phyloP scores from a whole-genome alignment of 1,140 invertebrate species.

The Rhizoglyphus robini region DNA sequence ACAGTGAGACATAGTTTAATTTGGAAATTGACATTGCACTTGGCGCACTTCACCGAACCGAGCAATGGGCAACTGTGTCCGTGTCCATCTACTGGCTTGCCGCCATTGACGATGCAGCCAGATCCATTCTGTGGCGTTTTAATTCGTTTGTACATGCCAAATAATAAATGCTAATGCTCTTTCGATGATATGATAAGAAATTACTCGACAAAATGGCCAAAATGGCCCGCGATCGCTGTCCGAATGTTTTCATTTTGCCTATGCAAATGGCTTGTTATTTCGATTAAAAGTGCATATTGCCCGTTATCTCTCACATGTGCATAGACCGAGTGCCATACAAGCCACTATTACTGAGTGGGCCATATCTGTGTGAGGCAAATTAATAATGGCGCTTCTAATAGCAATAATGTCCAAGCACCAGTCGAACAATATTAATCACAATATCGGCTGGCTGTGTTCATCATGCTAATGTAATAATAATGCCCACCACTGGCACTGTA shows the following conservation, averaged over 20 bases:
- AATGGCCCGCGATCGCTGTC: background rate
- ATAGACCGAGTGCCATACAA: background rate
- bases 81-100: background rate
- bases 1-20: background rate
- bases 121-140: background rate
- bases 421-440: constrained; percentile 10
- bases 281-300: background rate
- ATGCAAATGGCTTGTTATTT: constrained; percentile 12
- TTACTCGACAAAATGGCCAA: background rate
- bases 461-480: constrained; percentile 4
- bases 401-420: constrained; percentile 2
- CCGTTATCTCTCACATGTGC: background rate
- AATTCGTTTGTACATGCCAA: background rate
- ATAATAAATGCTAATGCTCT: constrained; percentile 6
- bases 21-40: constrained; percentile 14
- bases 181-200: background rate
- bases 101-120: too few species aligned
- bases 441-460: background rate
- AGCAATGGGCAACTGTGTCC: background rate
- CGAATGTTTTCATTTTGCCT: background rate
- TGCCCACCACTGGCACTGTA: background rate
- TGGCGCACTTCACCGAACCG: background rate
- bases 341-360: background rate
- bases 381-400: background rate
- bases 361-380: background rate